These are phyloP conservation scores for Seladonia tumulorum DNA, from an alignment of 2,888 invertebrate species.

Conservation along the genomic window DNA sequence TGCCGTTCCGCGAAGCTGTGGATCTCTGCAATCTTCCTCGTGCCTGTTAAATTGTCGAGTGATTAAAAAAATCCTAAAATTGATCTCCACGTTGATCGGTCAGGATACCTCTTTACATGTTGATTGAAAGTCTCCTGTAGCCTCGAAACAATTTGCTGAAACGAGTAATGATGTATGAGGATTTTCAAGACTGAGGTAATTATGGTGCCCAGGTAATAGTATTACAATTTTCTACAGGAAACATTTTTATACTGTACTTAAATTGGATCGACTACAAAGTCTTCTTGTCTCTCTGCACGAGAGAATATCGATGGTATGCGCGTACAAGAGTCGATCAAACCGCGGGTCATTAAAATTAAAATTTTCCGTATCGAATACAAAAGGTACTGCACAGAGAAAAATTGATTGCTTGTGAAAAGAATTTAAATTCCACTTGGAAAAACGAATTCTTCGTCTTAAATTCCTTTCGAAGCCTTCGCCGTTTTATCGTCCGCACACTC, in stretches of 20 bases:
- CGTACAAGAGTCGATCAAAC: background rate
- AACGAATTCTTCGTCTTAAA: too few relatives aligned
- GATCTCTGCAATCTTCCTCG: background rate
- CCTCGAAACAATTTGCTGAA: background rate
- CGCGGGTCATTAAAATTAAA: background rate
- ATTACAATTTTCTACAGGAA: background rate
- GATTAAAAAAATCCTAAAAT: background rate
- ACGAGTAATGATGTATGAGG: background rate
- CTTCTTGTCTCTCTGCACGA: background rate
- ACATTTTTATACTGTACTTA: background rate
- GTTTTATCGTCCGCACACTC: too few relatives aligned
- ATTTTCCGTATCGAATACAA: background rate
- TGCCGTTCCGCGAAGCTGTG: background rate
- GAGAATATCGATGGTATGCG: background rate
- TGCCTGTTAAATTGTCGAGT: background rate
- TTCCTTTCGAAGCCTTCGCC: too few relatives aligned
- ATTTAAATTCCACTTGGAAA: too few relatives aligned
- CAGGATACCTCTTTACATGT: background rate
- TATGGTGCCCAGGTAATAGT: background rate
- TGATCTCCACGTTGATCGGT: background rate
- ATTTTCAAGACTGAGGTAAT: background rate
- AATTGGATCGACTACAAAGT: background rate
- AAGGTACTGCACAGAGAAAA: too few relatives aligned
- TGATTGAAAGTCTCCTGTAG: background rate
- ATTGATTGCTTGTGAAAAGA: too few relatives aligned